These are phyloP conservation scores for Megalops atlanticus DNA, from an alignment of 2,113 vertebrate species.

Conservation along the genomic window DNA sequence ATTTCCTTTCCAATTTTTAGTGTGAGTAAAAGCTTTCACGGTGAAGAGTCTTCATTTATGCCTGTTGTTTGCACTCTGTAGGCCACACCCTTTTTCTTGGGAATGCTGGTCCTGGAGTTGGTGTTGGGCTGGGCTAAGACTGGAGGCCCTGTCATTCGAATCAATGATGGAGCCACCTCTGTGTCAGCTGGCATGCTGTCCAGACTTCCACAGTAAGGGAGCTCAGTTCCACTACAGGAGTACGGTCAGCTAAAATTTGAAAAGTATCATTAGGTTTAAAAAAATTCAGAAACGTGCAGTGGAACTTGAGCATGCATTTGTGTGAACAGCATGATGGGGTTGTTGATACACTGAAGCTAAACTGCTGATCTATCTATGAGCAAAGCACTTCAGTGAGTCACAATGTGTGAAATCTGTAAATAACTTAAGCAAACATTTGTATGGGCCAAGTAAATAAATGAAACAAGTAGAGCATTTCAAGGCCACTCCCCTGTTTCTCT, in stretches of 20 bases:
- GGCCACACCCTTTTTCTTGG: conserved; percentile 85
- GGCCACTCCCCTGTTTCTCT: background rate
- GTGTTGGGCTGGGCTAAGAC: conserved; percentile 72
- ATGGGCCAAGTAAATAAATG: background rate
- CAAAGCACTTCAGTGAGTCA: background rate
- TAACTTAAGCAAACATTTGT: background rate
- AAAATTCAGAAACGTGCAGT: background rate
- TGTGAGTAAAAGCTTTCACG: conserved; percentile 8
- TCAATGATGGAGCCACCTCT: conserved; percentile 81
- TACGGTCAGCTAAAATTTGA: background rate
- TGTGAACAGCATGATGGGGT: background rate
- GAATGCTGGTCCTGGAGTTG: conserved; percentile 81
- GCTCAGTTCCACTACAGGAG: background rate
- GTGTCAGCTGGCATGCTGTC: conserved; percentile 83
- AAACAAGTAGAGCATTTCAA: background rate
- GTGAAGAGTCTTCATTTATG: conserved; percentile 42
- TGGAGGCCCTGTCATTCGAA: conserved; percentile 55
- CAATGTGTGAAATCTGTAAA: background rate
- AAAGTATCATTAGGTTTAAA: background rate
- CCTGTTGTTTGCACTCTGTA: conserved; percentile 49
- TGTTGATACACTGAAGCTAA: background rate
- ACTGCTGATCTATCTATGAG: conserved; percentile 1
- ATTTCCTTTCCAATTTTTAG: conserved; percentile 38
- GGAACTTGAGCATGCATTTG: background rate
- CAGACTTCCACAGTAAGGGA: conserved; percentile 80